phyloP scores from a whole-genome alignment of 2,113 vertebrate species.

The Scomber colias region DNA sequence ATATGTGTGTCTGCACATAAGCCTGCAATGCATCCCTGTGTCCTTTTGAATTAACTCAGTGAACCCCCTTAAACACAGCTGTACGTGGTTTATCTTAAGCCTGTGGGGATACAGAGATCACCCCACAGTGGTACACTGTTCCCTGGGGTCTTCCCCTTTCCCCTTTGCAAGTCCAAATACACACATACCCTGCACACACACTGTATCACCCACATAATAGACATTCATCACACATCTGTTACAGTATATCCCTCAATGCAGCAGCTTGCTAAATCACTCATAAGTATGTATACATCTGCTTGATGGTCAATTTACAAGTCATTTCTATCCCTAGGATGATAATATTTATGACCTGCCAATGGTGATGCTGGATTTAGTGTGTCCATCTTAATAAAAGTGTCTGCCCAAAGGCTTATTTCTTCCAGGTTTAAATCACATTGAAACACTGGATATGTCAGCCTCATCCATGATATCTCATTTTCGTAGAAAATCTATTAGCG shows the following conservation, averaged over 20 bases:
- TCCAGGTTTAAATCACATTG: slow-evolving; percentile 60
- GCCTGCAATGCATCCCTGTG: slow-evolving; percentile 38
- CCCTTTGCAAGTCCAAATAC: slow-evolving; percentile 16
- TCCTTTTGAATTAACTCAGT: slow-evolving; percentile 71
- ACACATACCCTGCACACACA: slow-evolving; percentile 45
- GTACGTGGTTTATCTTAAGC: slow-evolving; percentile 72
- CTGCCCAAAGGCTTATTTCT: slow-evolving; percentile 39
- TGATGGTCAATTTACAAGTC: slow-evolving; percentile 76
- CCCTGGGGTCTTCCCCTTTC: slow-evolving; percentile 68
- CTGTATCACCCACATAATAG: slow-evolving; percentile 67
- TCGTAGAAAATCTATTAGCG: slow-evolving; percentile 62
- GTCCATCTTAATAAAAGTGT: slow-evolving; percentile 81
- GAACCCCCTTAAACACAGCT: slow-evolving; percentile 78
- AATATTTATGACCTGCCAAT: slow-evolving; percentile 79
- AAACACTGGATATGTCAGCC: slow-evolving; percentile 51
- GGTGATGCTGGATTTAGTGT: slow-evolving; percentile 68
- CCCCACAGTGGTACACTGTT: slow-evolving; percentile 60
- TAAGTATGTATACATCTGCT: slow-evolving; percentile 58
- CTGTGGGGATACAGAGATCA: slow-evolving; percentile 63
- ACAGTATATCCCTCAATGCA: slow-evolving; percentile 61
- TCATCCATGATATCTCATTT: slow-evolving; percentile 68
- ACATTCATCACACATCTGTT: slow-evolving; percentile 76
- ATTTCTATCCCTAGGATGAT: slow-evolving; percentile 69
- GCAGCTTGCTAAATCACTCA: slow-evolving; percentile 66
- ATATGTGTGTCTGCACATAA: slow-evolving; percentile 30